Percentiles rank a stretch among this genome's conserved stretches.
These are phyloP conservation scores for Clarias fuscus DNA, from an alignment of 2,797 vertebrate genomes.

Conservation along the genomic window DNA sequence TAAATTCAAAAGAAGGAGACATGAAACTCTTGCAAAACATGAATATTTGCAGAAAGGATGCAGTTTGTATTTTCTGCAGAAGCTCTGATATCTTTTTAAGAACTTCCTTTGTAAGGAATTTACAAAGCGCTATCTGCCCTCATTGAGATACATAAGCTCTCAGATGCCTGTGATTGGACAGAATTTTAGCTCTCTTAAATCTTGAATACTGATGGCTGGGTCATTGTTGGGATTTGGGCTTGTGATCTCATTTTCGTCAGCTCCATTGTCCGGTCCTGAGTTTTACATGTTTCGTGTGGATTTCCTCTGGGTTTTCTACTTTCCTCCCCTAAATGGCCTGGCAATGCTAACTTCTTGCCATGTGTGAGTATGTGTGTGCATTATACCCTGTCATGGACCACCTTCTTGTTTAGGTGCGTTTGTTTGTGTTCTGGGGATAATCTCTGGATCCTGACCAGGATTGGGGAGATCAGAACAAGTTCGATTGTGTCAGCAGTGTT, in stretches of 20 bases:
- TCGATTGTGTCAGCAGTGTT: neutral
- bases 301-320: neutral
- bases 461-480: neutral
- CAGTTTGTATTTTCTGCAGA: too few relatives aligned
- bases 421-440: neutral
- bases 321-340: neutral
- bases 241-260: neutral
- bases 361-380: neutral
- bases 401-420: neutral
- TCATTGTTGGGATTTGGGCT: neutral
- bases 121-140: too few relatives aligned
- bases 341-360: neutral
- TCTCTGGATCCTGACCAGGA: neutral
- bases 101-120: too few relatives aligned
- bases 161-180: neutral
- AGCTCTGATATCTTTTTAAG: too few relatives aligned
- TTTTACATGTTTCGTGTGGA: neutral
- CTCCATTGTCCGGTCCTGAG: neutral
- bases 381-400: neutral
- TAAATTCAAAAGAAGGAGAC: too few relatives aligned
- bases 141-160: neutral
- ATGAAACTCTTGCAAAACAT: too few relatives aligned
- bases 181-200: neutral
- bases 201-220: too few relatives aligned
- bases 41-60: too few relatives aligned